These are phyloP conservation scores for Centropyge bicolor DNA, from an alignment of 2,797 vertebrate genomes.

Conservation along the genomic window DNA sequence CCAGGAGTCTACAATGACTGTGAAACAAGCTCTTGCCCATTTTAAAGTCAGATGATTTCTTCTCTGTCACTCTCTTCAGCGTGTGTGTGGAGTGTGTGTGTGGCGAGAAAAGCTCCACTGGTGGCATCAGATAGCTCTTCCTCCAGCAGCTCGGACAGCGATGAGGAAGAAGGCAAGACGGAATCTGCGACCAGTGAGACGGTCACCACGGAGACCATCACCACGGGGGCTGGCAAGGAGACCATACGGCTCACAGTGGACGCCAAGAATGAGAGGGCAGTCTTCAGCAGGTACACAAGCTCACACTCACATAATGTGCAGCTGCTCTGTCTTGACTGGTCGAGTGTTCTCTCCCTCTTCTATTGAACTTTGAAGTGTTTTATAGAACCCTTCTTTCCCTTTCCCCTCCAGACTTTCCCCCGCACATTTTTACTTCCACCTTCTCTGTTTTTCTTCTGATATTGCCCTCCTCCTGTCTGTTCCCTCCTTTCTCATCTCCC, in stretches of 20 bases:
- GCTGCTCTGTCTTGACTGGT: slow-evolving; percentile 22
- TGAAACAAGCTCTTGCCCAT: not conserved
- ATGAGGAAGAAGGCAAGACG: slow-evolving; percentile 87
- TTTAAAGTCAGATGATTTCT: not conserved
- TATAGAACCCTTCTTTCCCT: slow-evolving; percentile 25
- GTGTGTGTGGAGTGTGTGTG: slow-evolving; percentile 91
- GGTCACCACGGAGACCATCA: slow-evolving; percentile 79
- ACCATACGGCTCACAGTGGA: slow-evolving; percentile 79
- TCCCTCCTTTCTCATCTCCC: slow-evolving; percentile 66
- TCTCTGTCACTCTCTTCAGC: slow-evolving; percentile 53
- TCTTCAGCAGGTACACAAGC: slow-evolving; percentile 78
- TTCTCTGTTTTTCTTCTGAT: slow-evolving; percentile 65
- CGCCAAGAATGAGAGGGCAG: slow-evolving; percentile 83
- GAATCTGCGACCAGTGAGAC: slow-evolving; percentile 71
- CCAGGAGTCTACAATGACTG: not conserved
- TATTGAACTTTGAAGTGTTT: slow-evolving; percentile 31
- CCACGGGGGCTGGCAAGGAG: slow-evolving; percentile 84
- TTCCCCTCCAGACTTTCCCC: slow-evolving; percentile 33
- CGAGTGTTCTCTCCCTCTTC: not conserved
- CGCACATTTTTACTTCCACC: slow-evolving; percentile 50
- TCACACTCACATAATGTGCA: slow-evolving; percentile 6
- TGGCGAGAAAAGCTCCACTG: slow-evolving; percentile 89
- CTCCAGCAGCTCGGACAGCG: slow-evolving; percentile 89
- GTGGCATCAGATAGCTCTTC: slow-evolving; percentile 93
- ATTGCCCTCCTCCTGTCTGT: slow-evolving; percentile 64